Evolutionary conservation across 2,888 invertebrate species (phyloP).

Genomic region (Volucella inflata): DNA sequence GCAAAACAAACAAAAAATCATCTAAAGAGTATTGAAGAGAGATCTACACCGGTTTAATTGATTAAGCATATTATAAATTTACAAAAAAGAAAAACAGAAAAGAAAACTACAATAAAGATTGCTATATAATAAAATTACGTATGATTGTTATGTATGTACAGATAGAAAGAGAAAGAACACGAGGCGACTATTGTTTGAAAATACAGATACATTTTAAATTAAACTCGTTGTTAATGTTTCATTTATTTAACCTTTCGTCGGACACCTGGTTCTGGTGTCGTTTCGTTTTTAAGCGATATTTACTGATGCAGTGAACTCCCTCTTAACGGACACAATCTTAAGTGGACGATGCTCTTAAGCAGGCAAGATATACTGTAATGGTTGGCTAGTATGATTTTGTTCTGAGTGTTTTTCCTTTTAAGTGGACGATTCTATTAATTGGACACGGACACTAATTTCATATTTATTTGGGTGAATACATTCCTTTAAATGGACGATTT

Average conservation of each 20-base stretch:
- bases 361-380: too few species aligned
- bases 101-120: constrained; percentile 52
- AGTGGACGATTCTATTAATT: too few species aligned
- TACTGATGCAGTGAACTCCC: too few species aligned
- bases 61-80: constrained; percentile 59
- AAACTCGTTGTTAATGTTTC: constrained; percentile 10
- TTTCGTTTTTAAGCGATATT: not conserved
- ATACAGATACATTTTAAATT: constrained; percentile 73
- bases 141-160: constrained; percentile 74
- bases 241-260: not conserved
- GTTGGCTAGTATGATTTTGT: too few species aligned
- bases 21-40: constrained; percentile 16
- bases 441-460: too few species aligned
- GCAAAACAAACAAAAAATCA: not conserved
- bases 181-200: constrained; percentile 71
- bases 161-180: constrained; percentile 51
- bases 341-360: too few species aligned
- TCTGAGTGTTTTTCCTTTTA: too few species aligned
- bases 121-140: constrained; percentile 61
- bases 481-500: too few species aligned
- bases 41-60: constrained; percentile 47
- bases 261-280: not conserved
- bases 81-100: constrained; percentile 32
- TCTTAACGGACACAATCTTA: too few species aligned
- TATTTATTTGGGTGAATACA: too few species aligned